Evolutionary conservation across 2,797 vertebrate genomes (phyloP).

Genomic region (Ataeniobius toweri): DNA sequence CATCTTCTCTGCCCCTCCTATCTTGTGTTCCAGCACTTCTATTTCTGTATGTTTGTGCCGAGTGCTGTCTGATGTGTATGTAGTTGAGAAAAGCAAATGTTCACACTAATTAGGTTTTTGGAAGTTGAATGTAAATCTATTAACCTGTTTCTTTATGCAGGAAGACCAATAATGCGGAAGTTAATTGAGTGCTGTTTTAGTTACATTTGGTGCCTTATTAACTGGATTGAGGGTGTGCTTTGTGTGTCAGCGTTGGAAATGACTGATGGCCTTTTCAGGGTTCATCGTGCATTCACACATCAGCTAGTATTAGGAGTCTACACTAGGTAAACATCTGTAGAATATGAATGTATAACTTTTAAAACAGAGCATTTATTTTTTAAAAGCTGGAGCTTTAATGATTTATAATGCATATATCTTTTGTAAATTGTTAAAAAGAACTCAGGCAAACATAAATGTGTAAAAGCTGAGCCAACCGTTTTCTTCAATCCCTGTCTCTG

Average conservation of each 20-base stretch:
- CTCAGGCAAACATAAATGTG: neutral
- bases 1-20: slow-evolving; percentile 33
- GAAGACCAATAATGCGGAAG: slow-evolving; percentile 13
- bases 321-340: neutral
- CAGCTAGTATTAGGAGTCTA: neutral
- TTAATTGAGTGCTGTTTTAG: slow-evolving; percentile 26
- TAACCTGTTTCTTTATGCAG: slow-evolving; percentile 39
- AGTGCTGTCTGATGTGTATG: slow-evolving; percentile 41
- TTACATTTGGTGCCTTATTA: slow-evolving; percentile 16
- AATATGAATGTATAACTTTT: neutral
- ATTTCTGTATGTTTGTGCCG: slow-evolving; percentile 60
- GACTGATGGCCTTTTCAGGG: slow-evolving; percentile 6
- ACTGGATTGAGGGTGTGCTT: slow-evolving; percentile 1
- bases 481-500: neutral
- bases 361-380: neutral
- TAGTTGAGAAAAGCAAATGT: slow-evolving; percentile 39
- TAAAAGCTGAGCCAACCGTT: neutral
- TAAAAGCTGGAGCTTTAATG: neutral
- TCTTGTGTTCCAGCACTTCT: slow-evolving; percentile 42
- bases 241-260: slow-evolving; percentile 2
- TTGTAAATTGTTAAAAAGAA: too few relatives aligned
- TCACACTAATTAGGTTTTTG: slow-evolving; percentile 53
- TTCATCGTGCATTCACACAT: neutral
- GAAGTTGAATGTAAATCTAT: slow-evolving; percentile 40
- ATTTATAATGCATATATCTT: neutral